phyloP scores from a whole-genome alignment of 2,888 invertebrate species.

The Labia minor region DNA sequence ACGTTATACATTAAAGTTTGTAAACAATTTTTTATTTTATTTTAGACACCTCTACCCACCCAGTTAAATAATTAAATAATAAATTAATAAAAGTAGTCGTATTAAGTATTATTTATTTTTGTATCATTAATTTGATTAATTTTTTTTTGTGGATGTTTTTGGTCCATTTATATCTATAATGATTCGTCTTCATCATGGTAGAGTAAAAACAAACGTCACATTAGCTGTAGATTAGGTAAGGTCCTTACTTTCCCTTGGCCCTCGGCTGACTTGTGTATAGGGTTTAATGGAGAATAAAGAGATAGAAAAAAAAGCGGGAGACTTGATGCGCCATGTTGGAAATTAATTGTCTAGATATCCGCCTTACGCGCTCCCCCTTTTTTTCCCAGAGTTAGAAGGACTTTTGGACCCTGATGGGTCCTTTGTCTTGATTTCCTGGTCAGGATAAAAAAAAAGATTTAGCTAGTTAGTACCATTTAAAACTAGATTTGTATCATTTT shows the following conservation, averaged over 20 bases:
- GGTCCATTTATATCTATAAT: too few species aligned
- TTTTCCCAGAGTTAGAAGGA: neutral
- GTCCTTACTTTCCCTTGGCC: neutral
- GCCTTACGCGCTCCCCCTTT: neutral
- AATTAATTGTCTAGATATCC: conserved; percentile 6
- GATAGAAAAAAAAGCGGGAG: neutral
- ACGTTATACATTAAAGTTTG: too few species aligned
- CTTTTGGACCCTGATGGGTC: neutral
- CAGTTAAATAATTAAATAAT: too few species aligned
- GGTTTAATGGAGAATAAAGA: conserved; percentile 13
- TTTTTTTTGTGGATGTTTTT: too few species aligned
- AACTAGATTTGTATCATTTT: neutral
- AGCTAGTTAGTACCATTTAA: conserved; percentile 2
- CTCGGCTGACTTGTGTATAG: neutral
- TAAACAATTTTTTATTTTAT: too few species aligned
- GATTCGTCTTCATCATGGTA: neutral
- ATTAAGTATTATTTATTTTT: too few species aligned
- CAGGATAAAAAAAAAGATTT: neutral
- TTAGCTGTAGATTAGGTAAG: conserved; percentile 2
- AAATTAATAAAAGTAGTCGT: too few species aligned
- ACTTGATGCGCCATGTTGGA: neutral
- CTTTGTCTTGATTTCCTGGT: conserved; percentile 9
- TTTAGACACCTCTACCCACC: too few species aligned
- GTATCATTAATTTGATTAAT: too few species aligned
- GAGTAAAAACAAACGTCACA: conserved; percentile 13